Evolutionary conservation across 2,888 invertebrate species (phyloP), one percentile per base, ranked within the genome.

Genomic region (Lycaena phlaeas): DNA sequence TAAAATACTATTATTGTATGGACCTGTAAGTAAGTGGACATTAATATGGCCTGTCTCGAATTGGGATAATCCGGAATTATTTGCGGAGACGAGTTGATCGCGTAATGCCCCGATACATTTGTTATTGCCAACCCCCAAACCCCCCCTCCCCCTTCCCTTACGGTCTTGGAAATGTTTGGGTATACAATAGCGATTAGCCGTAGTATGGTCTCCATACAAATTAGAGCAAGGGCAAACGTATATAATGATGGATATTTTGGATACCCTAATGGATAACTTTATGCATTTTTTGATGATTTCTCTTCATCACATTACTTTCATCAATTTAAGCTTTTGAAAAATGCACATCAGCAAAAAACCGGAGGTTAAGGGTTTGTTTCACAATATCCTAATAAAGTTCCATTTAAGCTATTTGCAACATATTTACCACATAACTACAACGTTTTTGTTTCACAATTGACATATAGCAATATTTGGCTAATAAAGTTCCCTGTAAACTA

Each of bases 11-110:
- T n/a, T n/a, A 29, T 14, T 15, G 14, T 30, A 6, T 2, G 12
- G 2, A n/a, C 5, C 11, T 1, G 34, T 9, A 11, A 18, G 34
- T 17, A 18, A 34, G 12, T 11, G 17, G 18, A 34, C 34, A 18
- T 31, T 31, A 31, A 11, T 31, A 31, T 18, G 34, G 22, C 17
- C 17, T 34, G 34, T 34, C 18, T 9, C 34, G 18, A 34, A 34
- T 34, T 34, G 12, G 22, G 11, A 18, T 34, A 22, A 34, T 34
- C 22, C 17, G 9, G 12, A 34, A 34, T 34, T 12, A 22, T 12
- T 7, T 18, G 12, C 7, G 9, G 22, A 34, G 22, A 34, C 34
- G 18, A 34, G 34, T 22, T n/a, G 17, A 15, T 17, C 34, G 34
- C 7, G 11, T 30, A 30, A 30, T 18, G 11, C 7, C 18, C 18